A percentile compares a stretch with the other conserved stretches of the same genome.
These are phyloP conservation scores for Epinotia nisella DNA, from an alignment of 2,888 invertebrate species.

Conservation along the genomic window DNA sequence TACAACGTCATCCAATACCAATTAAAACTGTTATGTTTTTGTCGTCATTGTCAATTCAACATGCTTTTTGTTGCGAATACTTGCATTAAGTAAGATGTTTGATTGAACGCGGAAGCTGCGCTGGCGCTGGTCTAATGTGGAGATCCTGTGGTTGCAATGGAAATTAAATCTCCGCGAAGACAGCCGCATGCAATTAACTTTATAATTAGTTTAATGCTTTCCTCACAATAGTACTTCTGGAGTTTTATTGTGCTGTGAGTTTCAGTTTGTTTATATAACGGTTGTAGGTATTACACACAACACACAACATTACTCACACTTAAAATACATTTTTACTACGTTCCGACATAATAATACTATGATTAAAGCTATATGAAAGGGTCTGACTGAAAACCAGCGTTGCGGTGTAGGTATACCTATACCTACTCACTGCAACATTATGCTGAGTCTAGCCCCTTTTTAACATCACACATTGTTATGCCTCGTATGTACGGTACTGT, in stretches of 20 bases:
- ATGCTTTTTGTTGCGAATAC: constrained; percentile 16
- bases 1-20: constrained; percentile 22
- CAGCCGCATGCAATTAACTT: neutral
- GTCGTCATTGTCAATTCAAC: constrained; percentile 26
- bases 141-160: constrained; percentile 20
- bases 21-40: constrained; percentile 38
- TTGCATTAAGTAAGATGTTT: constrained; percentile 11
- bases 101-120: constrained; percentile 11
- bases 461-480: no score
- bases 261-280: neutral
- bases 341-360: no score
- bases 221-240: neutral
- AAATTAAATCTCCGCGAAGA: constrained; percentile 11
- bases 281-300: no score
- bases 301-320: no score
- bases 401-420: no score
- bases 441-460: no score
- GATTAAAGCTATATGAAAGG: no score
- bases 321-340: no score
- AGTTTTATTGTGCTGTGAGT: neutral
- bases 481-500: no score
- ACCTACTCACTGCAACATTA: no score
- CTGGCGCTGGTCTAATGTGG: neutral
- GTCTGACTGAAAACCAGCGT: no score
- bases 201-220: neutral